Conservation (phyloP, 2,113 vertebrate species). For the Tenebrosternarchus preto region DNA sequence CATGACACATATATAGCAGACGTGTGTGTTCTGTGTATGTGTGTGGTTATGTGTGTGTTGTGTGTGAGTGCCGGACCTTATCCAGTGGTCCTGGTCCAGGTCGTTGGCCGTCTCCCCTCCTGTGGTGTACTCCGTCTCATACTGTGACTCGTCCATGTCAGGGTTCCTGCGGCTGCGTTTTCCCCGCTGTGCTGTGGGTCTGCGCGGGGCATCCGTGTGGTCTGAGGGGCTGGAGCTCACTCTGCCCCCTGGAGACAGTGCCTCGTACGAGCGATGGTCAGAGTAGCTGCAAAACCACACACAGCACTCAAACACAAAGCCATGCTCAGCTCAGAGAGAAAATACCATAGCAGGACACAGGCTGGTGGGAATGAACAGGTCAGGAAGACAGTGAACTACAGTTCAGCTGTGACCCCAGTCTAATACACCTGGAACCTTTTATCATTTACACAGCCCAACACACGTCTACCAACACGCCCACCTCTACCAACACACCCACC, state of each 20-base stretch:
- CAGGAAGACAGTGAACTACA: too few relatives aligned
- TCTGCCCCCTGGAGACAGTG: constrained; percentile 54
- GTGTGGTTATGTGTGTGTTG: constrained; percentile 32
- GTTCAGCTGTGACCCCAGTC: too few relatives aligned
- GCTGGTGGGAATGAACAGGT: too few relatives aligned
- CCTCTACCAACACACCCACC: too few relatives aligned
- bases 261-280: constrained; percentile 61
- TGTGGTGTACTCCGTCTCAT: constrained; percentile 87
- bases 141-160: constrained; percentile 82
- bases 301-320: not conserved
- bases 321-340: too few relatives aligned
- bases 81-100: constrained; percentile 75
- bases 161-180: constrained; percentile 74
- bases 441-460: too few relatives aligned
- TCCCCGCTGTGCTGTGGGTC: constrained; percentile 69
- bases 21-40: not conserved
- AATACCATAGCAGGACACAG: too few relatives aligned
- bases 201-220: constrained; percentile 64
- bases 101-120: constrained; percentile 82
- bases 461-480: too few relatives aligned
- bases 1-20: too few relatives aligned
- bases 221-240: constrained; percentile 75
- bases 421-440: too few relatives aligned
- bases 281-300: constrained; percentile 67
- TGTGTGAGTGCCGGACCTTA: constrained; percentile 64